Evolutionary conservation across 2,888 invertebrate species (phyloP).

Genomic region (Empis livida): DNA sequence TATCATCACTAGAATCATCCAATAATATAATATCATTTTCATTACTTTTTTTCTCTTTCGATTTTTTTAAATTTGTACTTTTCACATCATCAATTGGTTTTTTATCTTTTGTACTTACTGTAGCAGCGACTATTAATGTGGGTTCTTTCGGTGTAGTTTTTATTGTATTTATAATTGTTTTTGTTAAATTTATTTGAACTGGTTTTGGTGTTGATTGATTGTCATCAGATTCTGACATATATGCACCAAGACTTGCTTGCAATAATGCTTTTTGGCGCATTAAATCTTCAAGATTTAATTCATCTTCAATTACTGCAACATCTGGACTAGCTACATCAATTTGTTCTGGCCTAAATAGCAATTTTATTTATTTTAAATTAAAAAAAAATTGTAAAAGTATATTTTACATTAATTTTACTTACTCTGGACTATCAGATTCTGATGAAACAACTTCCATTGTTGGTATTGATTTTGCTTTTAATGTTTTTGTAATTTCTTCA

Average conservation of each 20-base stretch:
- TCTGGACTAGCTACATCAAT: constrained; percentile 59
- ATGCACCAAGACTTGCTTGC: constrained; percentile 66
- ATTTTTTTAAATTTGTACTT: constrained; percentile 34
- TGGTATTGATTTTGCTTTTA: constrained; percentile 30
- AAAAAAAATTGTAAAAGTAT: background rate
- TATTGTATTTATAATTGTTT: too few species aligned
- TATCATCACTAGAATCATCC: constrained; percentile 51
- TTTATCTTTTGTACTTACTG: constrained; percentile 11
- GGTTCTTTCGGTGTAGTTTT: background rate
- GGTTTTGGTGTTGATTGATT: constrained; percentile 2
- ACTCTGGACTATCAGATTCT: constrained; percentile 48
- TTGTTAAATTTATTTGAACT: too few species aligned
- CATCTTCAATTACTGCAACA: constrained; percentile 66
- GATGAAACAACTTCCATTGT: constrained; percentile 54
- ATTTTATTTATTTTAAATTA: background rate
- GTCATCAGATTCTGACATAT: constrained; percentile 52
- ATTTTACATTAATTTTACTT: constrained; percentile 12
- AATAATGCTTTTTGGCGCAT: constrained; percentile 79
- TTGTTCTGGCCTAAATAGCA: constrained; percentile 27
- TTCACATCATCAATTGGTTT: constrained; percentile 13
- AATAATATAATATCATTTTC: constrained; percentile 48
- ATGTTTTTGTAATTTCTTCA: constrained; percentile 38
- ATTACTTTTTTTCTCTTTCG: constrained; percentile 30
- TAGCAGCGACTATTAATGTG: constrained; percentile 9
- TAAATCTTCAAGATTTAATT: constrained; percentile 74